Conservation (phyloP, 2,797 vertebrate species). For the Gobio occitaniae region DNA sequence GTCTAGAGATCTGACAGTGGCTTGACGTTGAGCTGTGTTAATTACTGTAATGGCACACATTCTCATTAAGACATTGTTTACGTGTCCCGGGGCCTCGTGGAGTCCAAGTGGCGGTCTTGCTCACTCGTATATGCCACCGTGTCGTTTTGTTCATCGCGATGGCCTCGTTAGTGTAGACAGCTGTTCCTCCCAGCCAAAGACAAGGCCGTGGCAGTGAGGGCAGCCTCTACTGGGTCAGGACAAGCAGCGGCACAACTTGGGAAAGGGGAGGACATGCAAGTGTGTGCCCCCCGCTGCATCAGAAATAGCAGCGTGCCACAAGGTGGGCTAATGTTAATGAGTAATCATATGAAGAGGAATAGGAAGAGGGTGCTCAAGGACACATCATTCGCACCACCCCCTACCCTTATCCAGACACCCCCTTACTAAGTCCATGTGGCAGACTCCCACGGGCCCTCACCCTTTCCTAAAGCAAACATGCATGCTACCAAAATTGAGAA, state of each 20-base stretch:
- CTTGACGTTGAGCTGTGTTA: slow-evolving; percentile 81
- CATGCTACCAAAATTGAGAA: slow-evolving; percentile 14
- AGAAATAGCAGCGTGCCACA: slow-evolving; percentile 71
- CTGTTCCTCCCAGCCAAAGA: slow-evolving; percentile 80
- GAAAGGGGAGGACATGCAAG: slow-evolving; percentile 65
- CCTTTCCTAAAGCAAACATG: slow-evolving; percentile 39
- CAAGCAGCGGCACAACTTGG: slow-evolving; percentile 47
- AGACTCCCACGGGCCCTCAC: slow-evolving; percentile 11
- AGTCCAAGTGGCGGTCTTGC: slow-evolving; percentile 69
- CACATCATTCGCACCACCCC: slow-evolving; percentile 64
- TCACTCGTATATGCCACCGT: slow-evolving; percentile 65
- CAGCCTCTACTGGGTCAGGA: slow-evolving; percentile 3
- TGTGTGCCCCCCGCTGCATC: slow-evolving; percentile 64
- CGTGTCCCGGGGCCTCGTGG: slow-evolving; percentile 72
- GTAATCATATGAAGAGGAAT: slow-evolving; percentile 69
- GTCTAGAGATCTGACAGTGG: slow-evolving; percentile 76
- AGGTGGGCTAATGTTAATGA: slow-evolving; percentile 73
- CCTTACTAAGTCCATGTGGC: slow-evolving; percentile 31
- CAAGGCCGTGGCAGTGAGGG: slow-evolving; percentile 49
- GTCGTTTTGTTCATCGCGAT: slow-evolving; percentile 49
- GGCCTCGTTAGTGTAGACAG: slow-evolving; percentile 80
- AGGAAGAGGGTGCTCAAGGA: slow-evolving; percentile 62
- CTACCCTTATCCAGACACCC: slow-evolving; percentile 25
- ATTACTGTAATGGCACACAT: slow-evolving; percentile 83
- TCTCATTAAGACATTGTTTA: slow-evolving; percentile 83